Base-by-base conservation (phyloP, 1,140 invertebrate genomes). In the Ceratosolen fusciceps region DNA sequence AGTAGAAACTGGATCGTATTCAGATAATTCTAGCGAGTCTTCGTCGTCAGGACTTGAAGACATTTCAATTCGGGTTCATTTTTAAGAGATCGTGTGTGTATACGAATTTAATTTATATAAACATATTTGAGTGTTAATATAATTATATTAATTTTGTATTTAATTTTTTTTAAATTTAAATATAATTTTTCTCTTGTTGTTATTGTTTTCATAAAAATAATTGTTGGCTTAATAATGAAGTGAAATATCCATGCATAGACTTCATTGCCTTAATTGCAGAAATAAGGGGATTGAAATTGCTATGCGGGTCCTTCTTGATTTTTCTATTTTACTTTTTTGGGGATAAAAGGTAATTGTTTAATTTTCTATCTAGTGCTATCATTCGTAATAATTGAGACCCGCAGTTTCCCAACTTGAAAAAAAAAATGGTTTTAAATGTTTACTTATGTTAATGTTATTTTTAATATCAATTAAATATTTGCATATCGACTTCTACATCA, bases 1-100 rank as follows among this genome's bases (percentile, higher is more conserved):
- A 75, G 65, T 47, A 75, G 37, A 62, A 31, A 39, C 34, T 21
- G 47, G n/a, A 56, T 47, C 84, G 86, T 88, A 90, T 89, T 90
- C 87, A 87, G 88, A 90, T 90, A 90, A 90, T 90, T 86, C 87
- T 65, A 86, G 85, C 84, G 85, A 77, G 24, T 24, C n/a, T 10
- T 14, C 3, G 9, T 12, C 62, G 31, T 3, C 14, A 0, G 80
- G 82, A 71, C 82, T 73, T 70, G 34, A 54, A 77, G 84, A 88
- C 87, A 87, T 88, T 89, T 89, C 87, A 89, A 89, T 89, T 87
- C 83, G 82, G 82, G 81, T 82, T 12, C 24, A 0, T 43, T 68
- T 43, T 68, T 4, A 21, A n/a, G n/a, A n/a, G n/a, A n/a, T n/a
- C n/a, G n/a, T n/a, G n/a, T n/a, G n/a, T n/a, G n/a, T n/a, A n/a